Base-by-base conservation (phyloP, 1,140 invertebrate genomes). In the Zaprionus taronus region DNA sequence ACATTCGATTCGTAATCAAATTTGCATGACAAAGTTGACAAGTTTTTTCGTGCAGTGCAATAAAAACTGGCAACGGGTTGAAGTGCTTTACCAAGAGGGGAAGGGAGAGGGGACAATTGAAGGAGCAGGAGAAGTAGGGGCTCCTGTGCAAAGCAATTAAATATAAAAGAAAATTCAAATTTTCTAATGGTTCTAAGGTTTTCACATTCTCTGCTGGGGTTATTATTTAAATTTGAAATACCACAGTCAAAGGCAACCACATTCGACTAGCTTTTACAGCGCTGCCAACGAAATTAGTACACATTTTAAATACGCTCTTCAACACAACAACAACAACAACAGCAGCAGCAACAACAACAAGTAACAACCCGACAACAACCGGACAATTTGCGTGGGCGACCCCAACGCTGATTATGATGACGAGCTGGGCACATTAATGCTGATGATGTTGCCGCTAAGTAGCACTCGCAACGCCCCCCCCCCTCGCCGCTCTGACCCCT, bases 361-460 rank as follows among this genome's bases (percentile, higher is more conserved):
- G 12, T 22, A 20, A 31, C n/a, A 58, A 67, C 36, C 62, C 26
- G 58, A 70, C 64, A 76, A 73, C 71, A 66, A 60, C 63, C 20
- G 64, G 79, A 77, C 82, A 84, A 81, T 84, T 84, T 85, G 82
- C 71, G 79, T 79, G 62, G 77, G 75, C 71, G 71, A 79, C 79
- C 82, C 63, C 75, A 79, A 65, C 79, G 83, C 77, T 86, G 83
- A 86, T 86, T 86, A 86, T 86, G 63, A 77, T 67, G 80, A 87
- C 83, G 83, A 87, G 77, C 83, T 77, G 83, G 83, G 83, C 80
- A 83, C 83, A 86, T 86, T 86, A 86, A 86, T 80, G 83, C 77
- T 86, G 83, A 87, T 86, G 83, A 87, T 86, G 83, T 83, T 86
- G 77, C 83, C 80, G 83, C 83, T 86, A 86, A 86, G 83, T 86